Evolutionary conservation across 2,888 invertebrate species (phyloP).

Genomic region (Empis stercorea): DNA sequence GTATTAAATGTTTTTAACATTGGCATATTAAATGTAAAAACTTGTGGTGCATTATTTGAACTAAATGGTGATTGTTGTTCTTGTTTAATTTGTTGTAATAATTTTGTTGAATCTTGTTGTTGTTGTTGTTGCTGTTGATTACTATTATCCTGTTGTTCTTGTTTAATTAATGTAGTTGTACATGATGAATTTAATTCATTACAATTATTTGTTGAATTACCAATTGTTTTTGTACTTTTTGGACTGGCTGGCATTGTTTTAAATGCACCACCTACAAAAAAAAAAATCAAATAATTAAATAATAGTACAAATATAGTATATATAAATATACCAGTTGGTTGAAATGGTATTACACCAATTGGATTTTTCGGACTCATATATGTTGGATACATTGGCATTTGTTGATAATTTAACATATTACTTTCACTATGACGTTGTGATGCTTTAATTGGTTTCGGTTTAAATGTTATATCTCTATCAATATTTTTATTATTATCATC

Average conservation of each 20-base stretch:
- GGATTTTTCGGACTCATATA: constrained; percentile 65
- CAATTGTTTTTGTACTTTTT: constrained; percentile 35
- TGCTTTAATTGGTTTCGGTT: constrained; percentile 85
- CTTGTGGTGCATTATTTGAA: constrained; percentile 18
- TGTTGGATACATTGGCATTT: constrained; percentile 41
- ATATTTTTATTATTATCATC: constrained; percentile 16
- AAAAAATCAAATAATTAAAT: neutral
- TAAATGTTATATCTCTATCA: constrained; percentile 60
- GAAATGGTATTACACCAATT: constrained; percentile 74
- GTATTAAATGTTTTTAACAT: constrained; percentile 7
- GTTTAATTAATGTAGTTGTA: constrained; percentile 8
- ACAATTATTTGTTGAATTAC: constrained; percentile 13
- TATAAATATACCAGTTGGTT: constrained; percentile 50
- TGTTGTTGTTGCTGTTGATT: constrained; percentile 12
- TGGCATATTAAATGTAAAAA: constrained; percentile 35
- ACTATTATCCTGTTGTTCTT: constrained; percentile 12
- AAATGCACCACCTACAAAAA: constrained; percentile 65
- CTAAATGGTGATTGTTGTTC: constrained; percentile 33
- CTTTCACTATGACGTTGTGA: constrained; percentile 42
- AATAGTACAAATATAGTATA: neutral
- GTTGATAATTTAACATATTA: constrained; percentile 30
- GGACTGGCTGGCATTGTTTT: constrained; percentile 63
- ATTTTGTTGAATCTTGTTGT: constrained; percentile 13
- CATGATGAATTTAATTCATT: constrained; percentile 4
- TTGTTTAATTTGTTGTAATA: constrained; percentile 31